Base-by-base conservation (phyloP, 1,140 invertebrate genomes). In the Drosophila bipectinata region DNA sequence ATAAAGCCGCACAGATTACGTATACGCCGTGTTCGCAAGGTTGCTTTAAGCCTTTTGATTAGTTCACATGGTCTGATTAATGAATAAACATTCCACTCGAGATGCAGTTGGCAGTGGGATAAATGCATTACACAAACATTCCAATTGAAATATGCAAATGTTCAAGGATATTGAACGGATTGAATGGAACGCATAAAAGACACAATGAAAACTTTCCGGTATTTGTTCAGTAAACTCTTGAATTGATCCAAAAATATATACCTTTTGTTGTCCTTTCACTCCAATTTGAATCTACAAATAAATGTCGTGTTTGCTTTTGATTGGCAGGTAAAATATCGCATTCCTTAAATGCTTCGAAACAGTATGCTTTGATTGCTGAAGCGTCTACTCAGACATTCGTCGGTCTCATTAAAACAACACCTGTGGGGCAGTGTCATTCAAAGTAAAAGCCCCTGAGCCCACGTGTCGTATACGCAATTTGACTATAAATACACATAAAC, bases 331-430 rank as follows among this genome's bases (percentile, higher is more conserved):
- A 39, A 28, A 28, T 28, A 28, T 5, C 18, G 15, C 41, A 32
- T 51, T 39, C 14, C 32, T 8, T 14, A 69, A 69, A 49, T 69
- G 32, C 47, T 48, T 15, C 26, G 3, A 15, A 9, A 44, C 51
- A 30, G 58, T 41, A 57, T 15, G 39, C 64, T 77, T 77, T 77
- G 64, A 77, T 57, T 77, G 32, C 18, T 47, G 15, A 37, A 5
- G 32, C 73, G 48, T 47, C 28, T 47, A 2, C 14, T 9, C 9
- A 28, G 44, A 30, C 15, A 54, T 21, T 6, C 9, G 12, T 12
- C 21, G 9, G 24, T 2, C 41, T 69, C 44, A 68, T 68, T 69
- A 57, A 69, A 69, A 34, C 41, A 39, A 39, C 44, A 12, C 24
- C 63, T 26, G 52, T 18, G 32, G 32, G n/a, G 2, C 21, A 47